Conservation (phyloP, 1,140 invertebrate species). For the Heliconius himera region DNA sequence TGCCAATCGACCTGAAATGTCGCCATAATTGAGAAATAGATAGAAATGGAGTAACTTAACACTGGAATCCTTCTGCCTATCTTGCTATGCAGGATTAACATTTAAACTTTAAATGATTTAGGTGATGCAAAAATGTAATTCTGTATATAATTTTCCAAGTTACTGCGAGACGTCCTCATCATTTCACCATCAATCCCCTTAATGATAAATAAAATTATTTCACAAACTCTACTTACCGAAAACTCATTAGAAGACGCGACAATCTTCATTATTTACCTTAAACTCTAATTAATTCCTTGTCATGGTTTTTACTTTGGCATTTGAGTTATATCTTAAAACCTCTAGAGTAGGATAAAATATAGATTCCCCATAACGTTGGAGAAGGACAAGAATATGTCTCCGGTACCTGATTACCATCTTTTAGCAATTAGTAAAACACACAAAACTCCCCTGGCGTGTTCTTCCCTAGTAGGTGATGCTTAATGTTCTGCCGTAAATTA, state of each 20-base stretch:
- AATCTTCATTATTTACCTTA: slow-evolving; percentile 81
- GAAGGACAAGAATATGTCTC: slow-evolving; percentile 56
- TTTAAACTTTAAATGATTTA: too few relatives aligned
- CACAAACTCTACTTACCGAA: slow-evolving; percentile 57
- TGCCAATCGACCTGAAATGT: too few relatives aligned
- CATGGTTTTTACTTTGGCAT: slow-evolving; percentile 80
- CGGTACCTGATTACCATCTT: slow-evolving; percentile 81
- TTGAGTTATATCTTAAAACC: slow-evolving; percentile 73
- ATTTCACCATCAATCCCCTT: slow-evolving; percentile 12
- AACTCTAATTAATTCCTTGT: slow-evolving; percentile 82
- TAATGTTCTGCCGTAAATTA: slow-evolving; percentile 80
- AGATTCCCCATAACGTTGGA: slow-evolving; percentile 37
- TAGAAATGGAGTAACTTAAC: too few relatives aligned
- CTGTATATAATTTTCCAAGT: background rate
- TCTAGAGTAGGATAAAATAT: slow-evolving; percentile 49
- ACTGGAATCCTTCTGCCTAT: background rate
- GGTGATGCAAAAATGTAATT: background rate
- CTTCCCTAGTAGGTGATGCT: slow-evolving; percentile 80
- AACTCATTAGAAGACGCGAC: slow-evolving; percentile 78
- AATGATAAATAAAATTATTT: slow-evolving; percentile 64
- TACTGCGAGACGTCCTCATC: background rate
- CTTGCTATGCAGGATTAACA: background rate
- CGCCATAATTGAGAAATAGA: too few relatives aligned
- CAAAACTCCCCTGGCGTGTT: slow-evolving; percentile 81
- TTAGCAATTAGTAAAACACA: slow-evolving; percentile 83